phyloP scores from a whole-genome alignment of 2,888 invertebrate genomes.

The Meiosimyza decipiens region DNA sequence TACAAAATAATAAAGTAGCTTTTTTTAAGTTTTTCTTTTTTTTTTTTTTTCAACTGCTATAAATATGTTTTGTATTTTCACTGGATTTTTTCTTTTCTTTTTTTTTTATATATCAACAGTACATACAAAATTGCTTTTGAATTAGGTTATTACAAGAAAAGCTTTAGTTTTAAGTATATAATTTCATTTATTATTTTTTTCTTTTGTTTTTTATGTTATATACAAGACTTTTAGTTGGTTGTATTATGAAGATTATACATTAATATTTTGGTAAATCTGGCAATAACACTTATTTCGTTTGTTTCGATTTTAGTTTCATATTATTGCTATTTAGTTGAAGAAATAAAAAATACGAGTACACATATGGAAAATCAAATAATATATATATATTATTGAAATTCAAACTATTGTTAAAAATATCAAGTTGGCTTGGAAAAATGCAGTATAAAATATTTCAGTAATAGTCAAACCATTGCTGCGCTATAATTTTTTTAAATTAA shows the following conservation, averaged over 20 bases:
- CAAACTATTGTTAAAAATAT: no score
- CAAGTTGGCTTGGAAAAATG: no score
- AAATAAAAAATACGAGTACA: no score
- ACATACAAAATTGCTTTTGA: conserved; percentile 1
- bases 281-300: not conserved
- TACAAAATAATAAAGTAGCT: no score
- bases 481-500: no score
- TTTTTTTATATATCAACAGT: not conserved
- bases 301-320: no score
- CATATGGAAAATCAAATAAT: no score
- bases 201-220: conserved; percentile 3
- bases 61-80: not conserved
- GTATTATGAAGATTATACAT: not conserved
- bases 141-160: conserved; percentile 6
- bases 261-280: not conserved
- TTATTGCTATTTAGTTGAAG: no score
- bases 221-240: not conserved
- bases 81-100: not conserved
- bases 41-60: not conserved
- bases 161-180: not conserved
- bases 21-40: no score
- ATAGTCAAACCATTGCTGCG: no score
- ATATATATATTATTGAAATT: no score
- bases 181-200: not conserved
- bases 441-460: no score